A percentile compares a stretch with the other conserved stretches of the same genome.
phyloP scores from a whole-genome alignment of 2,113 vertebrate species.

The Piaya cayana region DNA sequence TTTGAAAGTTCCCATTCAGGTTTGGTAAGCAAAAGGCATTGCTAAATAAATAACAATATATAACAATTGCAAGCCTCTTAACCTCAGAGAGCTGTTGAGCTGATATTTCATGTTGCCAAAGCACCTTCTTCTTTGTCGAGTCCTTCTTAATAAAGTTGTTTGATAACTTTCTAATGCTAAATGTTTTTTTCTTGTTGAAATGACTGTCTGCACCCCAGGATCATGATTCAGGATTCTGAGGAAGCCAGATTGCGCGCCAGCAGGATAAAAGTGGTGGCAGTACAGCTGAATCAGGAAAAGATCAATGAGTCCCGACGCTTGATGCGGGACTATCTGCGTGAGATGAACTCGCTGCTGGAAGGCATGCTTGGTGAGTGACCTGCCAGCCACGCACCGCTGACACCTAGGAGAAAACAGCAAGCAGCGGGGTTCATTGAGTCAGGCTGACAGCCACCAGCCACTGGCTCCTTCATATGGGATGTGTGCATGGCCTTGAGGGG shows the following conservation, averaged over 20 bases:
- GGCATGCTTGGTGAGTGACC: fast-evolving
- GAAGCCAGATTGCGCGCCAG: too few relatives aligned
- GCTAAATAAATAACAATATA: neutral
- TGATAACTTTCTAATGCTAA: neutral
- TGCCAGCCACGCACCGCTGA: fast-evolving
- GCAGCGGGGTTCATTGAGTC: neutral
- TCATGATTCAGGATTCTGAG: neutral
- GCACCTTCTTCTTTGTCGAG: neutral
- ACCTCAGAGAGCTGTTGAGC: neutral
- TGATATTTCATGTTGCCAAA: neutral
- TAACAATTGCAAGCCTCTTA: neutral
- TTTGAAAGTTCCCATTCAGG: neutral
- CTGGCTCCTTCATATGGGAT: fast-evolving
- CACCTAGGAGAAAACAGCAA: fast-evolving
- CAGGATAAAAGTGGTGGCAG: fast-evolving
- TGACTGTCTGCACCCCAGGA: neutral
- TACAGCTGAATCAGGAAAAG: fast-evolving
- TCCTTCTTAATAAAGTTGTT: neutral
- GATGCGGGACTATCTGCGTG: fast-evolving
- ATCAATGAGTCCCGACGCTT: fast-evolving
- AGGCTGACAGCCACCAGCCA: fast-evolving
- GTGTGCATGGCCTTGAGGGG: neutral
- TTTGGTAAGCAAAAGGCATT: neutral
- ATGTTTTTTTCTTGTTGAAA: neutral
- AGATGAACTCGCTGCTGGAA: fast-evolving